A percentile compares a stretch with the other conserved stretches of the same genome.
Evolutionary conservation across 2,113 vertebrate genomes (phyloP).

Genomic region (Gadus macrocephalus): DNA sequence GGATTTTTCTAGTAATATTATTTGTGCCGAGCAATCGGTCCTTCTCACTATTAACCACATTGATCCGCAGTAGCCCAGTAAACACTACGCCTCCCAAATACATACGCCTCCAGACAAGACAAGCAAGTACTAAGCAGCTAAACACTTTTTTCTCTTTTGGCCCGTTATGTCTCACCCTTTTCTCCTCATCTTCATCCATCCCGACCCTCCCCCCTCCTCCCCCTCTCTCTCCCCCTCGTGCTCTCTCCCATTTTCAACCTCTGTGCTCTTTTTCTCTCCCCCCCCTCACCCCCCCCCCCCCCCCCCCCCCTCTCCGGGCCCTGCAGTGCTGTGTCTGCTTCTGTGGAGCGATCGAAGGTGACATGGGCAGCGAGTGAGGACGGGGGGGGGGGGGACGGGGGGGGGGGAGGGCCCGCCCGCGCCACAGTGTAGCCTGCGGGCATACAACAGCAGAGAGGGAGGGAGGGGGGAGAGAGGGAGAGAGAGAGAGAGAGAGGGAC

Average conservation of each 20-base stretch:
- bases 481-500: constrained; percentile 21
- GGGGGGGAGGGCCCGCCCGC: constrained; percentile 23
- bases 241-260: constrained; percentile 17
- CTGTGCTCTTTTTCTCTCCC: constrained; percentile 9
- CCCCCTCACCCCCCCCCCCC: constrained; percentile 20
- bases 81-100: too few relatives aligned
- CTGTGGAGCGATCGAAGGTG: constrained; percentile 50
- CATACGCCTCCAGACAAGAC: too few relatives aligned
- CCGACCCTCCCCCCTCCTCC: constrained; percentile 22
- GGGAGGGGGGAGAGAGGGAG: constrained; percentile 19
- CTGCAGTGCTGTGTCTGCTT: constrained; percentile 45
- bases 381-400: constrained; percentile 25
- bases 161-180: not conserved
- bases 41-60: too few relatives aligned
- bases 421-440: constrained; percentile 47
- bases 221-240: constrained; percentile 21
- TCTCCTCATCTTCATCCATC: not conserved
- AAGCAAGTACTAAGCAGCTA: not conserved
- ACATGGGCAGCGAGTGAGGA: constrained; percentile 46
- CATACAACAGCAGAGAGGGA: constrained; percentile 38
- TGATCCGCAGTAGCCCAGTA: too few relatives aligned
- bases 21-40: too few relatives aligned
- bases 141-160: not conserved
- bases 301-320: constrained; percentile 28
- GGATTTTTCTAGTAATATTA: too few relatives aligned